Conservation (phyloP, 2,888 invertebrate genomes). For the Oligia strigilis region DNA sequence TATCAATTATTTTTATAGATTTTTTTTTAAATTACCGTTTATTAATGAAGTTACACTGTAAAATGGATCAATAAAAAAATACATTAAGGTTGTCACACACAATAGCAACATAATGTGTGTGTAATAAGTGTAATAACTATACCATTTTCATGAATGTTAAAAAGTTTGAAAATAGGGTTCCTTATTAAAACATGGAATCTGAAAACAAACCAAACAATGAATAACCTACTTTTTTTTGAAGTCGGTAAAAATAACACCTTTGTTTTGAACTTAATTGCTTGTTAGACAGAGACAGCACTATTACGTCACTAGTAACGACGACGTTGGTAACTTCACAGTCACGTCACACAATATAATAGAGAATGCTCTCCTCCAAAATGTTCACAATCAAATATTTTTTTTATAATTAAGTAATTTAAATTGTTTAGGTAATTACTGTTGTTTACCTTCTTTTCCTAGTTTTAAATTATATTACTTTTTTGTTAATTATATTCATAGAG, state of each 20-base stretch:
- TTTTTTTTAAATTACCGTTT: too few species aligned
- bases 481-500: neutral
- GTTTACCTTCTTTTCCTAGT: neutral
- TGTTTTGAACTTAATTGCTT: neutral
- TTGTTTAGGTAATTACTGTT: neutral
- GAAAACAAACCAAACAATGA: too few species aligned
- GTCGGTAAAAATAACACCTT: neutral
- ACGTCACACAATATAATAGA: neutral
- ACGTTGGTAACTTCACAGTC: neutral
- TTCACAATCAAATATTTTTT: neutral
- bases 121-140: too few species aligned
- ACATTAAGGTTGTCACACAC: neutral
- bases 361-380: neutral
- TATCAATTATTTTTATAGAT: neutral
- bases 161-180: too few species aligned
- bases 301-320: neutral
- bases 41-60: neutral
- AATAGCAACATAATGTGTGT: too few species aligned
- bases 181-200: too few species aligned
- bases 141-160: too few species aligned
- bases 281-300: neutral
- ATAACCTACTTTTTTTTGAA: too few species aligned
- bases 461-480: neutral
- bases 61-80: neutral
- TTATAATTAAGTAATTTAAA: neutral